phyloP scores from a whole-genome alignment of 2,113 vertebrate species.

The Panurus biarmicus region DNA sequence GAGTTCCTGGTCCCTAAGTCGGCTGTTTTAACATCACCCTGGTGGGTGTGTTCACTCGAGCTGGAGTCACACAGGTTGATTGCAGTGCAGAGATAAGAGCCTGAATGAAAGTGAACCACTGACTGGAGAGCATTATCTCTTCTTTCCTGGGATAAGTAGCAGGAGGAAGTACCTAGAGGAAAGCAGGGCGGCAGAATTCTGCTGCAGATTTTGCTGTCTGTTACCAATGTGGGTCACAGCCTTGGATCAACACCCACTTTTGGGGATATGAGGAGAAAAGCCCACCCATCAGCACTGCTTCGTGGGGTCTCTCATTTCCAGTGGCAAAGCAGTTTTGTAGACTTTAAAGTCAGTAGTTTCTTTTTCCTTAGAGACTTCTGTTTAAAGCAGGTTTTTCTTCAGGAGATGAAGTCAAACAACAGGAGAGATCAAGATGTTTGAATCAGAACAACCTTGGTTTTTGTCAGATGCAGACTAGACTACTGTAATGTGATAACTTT shows the following conservation, averaged over 20 bases:
- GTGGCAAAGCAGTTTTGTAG: not conserved
- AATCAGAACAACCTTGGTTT: not conserved
- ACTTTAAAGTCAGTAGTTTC: not conserved
- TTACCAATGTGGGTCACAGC: not conserved
- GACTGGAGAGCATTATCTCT: not conserved
- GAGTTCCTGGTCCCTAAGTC: not conserved
- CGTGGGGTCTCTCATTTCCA: not conserved
- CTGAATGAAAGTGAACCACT: slow-evolving; percentile 41
- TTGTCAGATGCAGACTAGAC: slow-evolving; percentile 24
- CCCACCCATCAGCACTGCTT: not conserved
- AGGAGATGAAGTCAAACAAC: not conserved
- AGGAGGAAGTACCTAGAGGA: not conserved
- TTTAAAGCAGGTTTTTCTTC: not conserved
- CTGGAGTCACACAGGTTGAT: not conserved
- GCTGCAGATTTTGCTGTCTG: not conserved
- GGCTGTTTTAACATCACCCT: not conserved
- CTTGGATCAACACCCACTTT: not conserved
- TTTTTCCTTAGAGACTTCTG: not conserved
- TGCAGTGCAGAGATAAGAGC: slow-evolving; percentile 38
- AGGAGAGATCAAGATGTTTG: not conserved
- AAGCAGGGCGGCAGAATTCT: not conserved
- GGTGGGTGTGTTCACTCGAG: not conserved
- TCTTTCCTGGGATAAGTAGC: not conserved
- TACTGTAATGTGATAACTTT: not conserved
- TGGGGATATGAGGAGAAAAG: not conserved